Evolutionary conservation across 2,113 vertebrate genomes (phyloP).

Genomic region (Caracal caracal): DNA sequence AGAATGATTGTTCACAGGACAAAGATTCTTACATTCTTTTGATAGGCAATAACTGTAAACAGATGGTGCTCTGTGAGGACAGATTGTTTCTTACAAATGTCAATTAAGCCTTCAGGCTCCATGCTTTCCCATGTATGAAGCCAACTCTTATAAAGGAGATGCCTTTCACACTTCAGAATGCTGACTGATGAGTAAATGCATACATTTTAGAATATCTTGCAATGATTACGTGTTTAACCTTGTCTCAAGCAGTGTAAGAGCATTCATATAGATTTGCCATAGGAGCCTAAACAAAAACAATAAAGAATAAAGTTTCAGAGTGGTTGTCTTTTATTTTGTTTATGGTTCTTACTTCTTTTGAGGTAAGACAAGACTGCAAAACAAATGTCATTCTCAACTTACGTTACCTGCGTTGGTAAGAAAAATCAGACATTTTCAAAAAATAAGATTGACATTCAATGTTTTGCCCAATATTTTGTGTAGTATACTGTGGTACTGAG

Average conservation of each 20-base stretch:
- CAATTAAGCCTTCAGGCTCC: slow-evolving; percentile 17
- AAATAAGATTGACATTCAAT: background rate
- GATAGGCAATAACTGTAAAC: background rate
- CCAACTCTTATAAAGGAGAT: background rate
- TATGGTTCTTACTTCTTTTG: background rate
- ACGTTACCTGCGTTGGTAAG: background rate
- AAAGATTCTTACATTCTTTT: background rate
- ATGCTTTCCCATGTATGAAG: background rate
- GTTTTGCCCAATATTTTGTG: background rate
- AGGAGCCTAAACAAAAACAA: background rate
- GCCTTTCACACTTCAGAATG: background rate
- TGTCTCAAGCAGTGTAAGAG: background rate
- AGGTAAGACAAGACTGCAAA: background rate
- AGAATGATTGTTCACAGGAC: slow-evolving; percentile 11
- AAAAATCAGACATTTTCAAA: slow-evolving; percentile 20
- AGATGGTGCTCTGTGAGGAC: background rate
- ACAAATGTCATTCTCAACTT: background rate
- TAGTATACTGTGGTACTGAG: background rate
- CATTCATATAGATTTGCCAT: background rate
- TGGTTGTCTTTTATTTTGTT: background rate
- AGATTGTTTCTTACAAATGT: background rate
- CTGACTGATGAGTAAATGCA: slow-evolving; percentile 9
- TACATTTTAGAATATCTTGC: background rate
- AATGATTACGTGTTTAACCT: background rate
- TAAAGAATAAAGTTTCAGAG: background rate